These are phyloP conservation scores for Plotosus lineatus DNA, from an alignment of 2,113 vertebrate genomes.

Conservation along the genomic window DNA sequence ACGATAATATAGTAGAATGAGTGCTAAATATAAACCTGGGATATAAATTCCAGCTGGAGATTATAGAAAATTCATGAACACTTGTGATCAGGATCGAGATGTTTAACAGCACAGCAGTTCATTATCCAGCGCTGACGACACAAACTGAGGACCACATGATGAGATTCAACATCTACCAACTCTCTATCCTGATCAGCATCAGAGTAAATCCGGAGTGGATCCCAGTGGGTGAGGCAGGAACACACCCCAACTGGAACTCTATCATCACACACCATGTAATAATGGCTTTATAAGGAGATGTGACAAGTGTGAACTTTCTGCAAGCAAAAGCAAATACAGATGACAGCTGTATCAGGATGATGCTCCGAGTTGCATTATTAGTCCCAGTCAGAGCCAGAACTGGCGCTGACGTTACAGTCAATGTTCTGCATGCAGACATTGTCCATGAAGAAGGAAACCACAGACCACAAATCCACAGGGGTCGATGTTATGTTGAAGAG, in stretches of 20 bases:
- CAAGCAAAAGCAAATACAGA: not conserved
- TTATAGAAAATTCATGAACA: not conserved
- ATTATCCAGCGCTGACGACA: not conserved
- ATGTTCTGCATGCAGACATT: not conserved
- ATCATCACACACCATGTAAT: not conserved
- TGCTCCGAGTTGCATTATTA: not conserved
- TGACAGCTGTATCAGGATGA: not conserved
- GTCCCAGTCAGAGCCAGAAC: not conserved
- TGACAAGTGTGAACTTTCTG: not conserved
- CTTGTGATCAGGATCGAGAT: not conserved
- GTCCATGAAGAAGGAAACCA: conserved; percentile 23
- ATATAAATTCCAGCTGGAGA: not conserved
- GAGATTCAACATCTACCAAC: not conserved
- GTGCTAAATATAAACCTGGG: not conserved
- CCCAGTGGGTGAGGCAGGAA: not conserved
- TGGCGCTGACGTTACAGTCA: conserved; percentile 1
- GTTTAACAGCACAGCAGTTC: not conserved
- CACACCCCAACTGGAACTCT: not conserved
- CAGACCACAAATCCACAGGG: conserved; percentile 27
- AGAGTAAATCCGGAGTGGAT: not conserved
- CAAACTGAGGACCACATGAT: not conserved
- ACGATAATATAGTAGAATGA: not conserved
- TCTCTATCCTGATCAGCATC: not conserved
- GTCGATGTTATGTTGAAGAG: conserved; percentile 19
- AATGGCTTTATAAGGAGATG: not conserved